phyloP scores from a whole-genome alignment of 2,888 invertebrate genomes.

The Syritta pipiens region DNA sequence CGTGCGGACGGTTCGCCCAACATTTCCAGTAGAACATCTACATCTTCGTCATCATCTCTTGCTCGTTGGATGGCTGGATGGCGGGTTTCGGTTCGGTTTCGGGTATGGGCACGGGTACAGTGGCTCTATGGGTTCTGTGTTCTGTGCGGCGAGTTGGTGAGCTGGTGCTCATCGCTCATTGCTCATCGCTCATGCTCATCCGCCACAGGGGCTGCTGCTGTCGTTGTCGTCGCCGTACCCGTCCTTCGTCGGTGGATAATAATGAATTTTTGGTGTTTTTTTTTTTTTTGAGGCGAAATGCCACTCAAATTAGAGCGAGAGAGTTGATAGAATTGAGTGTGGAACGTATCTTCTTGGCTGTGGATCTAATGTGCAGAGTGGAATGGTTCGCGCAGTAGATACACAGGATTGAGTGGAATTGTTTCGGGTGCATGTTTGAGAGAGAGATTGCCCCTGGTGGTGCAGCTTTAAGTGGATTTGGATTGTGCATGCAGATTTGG shows the following conservation, averaged over 20 bases:
- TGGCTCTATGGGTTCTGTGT: neutral
- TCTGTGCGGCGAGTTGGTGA: slow-evolving; percentile 30
- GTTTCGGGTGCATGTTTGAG: slow-evolving; percentile 28
- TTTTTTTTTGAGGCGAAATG: slow-evolving; percentile 11
- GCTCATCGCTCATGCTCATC: slow-evolving; percentile 65
- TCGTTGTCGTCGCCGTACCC: slow-evolving; percentile 7
- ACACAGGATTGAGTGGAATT: slow-evolving; percentile 35
- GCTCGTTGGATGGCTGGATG: slow-evolving; percentile 37
- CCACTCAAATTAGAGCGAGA: slow-evolving; percentile 52
- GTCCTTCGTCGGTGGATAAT: slow-evolving; percentile 28
- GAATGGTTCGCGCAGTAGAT: slow-evolving; percentile 7
- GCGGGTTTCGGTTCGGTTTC: slow-evolving; percentile 65
- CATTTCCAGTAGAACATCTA: slow-evolving; percentile 71
- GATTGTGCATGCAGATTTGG: slow-evolving; percentile 30
- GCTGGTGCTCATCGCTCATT: slow-evolving; percentile 59
- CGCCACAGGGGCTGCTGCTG: slow-evolving; percentile 40
- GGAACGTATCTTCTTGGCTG: neutral
- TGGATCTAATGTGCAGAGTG: neutral
- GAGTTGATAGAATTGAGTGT: slow-evolving; percentile 40
- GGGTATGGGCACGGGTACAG: slow-evolving; percentile 56
- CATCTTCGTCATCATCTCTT: slow-evolving; percentile 70
- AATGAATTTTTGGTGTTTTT: neutral
- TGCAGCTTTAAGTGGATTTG: slow-evolving; percentile 30
- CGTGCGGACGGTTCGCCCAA: slow-evolving; percentile 41
- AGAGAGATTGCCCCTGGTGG: slow-evolving; percentile 4